phyloP scores from a whole-genome alignment of 2,797 vertebrate species.

The Rallus crepitans region DNA sequence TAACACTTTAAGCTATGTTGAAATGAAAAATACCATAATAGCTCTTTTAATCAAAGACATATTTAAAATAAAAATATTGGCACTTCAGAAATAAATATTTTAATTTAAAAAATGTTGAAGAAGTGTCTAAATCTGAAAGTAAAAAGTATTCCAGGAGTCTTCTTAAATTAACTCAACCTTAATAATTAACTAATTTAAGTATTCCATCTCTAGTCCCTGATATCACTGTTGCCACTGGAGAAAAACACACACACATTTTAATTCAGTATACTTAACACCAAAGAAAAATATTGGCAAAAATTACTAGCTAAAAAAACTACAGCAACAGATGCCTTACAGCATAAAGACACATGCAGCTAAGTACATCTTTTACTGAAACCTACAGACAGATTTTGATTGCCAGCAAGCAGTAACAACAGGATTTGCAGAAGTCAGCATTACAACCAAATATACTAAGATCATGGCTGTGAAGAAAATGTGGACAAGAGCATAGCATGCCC shows the following conservation, averaged over 20 bases:
- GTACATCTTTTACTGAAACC: not conserved
- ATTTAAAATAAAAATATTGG: not conserved
- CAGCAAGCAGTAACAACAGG: not conserved
- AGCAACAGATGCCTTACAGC: not conserved
- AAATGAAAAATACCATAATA: not conserved
- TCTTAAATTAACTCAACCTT: not conserved
- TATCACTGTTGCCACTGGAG: not conserved
- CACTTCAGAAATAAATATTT: not conserved
- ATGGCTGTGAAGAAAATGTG: not conserved
- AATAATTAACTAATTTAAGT: not conserved
- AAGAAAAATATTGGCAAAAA: not conserved
- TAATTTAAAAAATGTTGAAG: not conserved
- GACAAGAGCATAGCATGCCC: fast-evolving
- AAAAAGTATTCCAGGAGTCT: not conserved
- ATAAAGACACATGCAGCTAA: not conserved
- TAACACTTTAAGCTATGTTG: not conserved
- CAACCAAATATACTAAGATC: not conserved
- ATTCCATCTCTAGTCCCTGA: not conserved
- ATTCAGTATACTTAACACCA: not conserved
- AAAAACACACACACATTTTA: not conserved
- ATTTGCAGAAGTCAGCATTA: not conserved
- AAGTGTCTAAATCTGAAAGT: not conserved
- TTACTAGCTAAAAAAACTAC: not conserved
- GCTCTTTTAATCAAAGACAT: not conserved
- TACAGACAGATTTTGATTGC: not conserved